Evolutionary conservation across 2,888 invertebrate species (phyloP).

Genomic region (Chironomus tentans): DNA sequence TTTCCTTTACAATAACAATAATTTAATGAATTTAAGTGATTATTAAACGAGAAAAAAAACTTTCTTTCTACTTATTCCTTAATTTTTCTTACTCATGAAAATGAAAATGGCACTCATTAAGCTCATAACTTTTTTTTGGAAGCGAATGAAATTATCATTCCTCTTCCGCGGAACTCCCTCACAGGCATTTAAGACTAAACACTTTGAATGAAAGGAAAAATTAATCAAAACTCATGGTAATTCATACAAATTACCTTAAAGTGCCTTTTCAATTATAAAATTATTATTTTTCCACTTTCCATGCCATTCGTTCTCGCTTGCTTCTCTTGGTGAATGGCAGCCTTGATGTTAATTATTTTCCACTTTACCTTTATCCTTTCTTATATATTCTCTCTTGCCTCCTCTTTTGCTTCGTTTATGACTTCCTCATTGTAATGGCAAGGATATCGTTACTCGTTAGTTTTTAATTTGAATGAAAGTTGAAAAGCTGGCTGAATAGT

Average conservation of each 20-base stretch:
- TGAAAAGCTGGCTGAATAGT: not conserved
- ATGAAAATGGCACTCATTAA: no score
- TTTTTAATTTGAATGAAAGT: not conserved
- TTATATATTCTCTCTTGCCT: not conserved
- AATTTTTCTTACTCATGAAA: no score
- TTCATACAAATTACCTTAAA: slow-evolving; percentile 6
- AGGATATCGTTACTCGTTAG: not conserved
- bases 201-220: not conserved
- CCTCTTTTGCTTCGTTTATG: not conserved
- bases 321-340: not conserved
- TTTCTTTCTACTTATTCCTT: no score
- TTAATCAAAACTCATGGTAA: not conserved
- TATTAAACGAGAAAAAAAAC: no score
- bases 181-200: not conserved
- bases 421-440: not conserved
- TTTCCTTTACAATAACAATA: no score
- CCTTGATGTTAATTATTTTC: not conserved
- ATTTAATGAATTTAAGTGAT: no score
- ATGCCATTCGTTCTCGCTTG: not conserved
- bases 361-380: not conserved
- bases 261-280: slow-evolving; percentile 8
- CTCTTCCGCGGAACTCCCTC: not conserved
- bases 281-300: no score
- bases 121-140: no score
- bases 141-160: no score